Evolutionary conservation across 2,113 vertebrate genomes (phyloP).

Genomic region (Neofelis nebulosa): DNA sequence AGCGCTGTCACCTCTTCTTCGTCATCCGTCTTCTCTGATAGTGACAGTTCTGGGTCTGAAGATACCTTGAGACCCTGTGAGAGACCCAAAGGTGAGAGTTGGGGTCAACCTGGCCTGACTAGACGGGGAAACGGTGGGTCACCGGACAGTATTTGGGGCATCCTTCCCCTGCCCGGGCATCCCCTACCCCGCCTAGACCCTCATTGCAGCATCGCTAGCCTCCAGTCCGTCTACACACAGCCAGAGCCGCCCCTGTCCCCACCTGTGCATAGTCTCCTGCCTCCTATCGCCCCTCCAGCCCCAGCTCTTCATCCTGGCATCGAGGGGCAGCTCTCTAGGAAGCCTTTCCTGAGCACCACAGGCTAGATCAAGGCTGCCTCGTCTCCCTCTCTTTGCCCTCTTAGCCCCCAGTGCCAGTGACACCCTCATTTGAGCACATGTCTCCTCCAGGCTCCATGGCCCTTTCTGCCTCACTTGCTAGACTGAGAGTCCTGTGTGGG

Average conservation of each 20-base stretch:
- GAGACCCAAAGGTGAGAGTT: slow-evolving; percentile 43
- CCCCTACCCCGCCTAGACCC: not conserved
- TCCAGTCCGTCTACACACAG: not conserved
- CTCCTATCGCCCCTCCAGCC: fast-evolving
- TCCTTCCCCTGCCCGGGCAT: not conserved
- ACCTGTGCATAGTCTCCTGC: not conserved
- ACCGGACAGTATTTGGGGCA: not conserved
- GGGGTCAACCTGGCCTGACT: no score
- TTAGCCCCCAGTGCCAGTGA: not conserved
- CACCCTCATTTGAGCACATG: fast-evolving
- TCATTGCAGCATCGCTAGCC: not conserved
- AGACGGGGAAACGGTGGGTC: fast-evolving
- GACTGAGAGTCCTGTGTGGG: not conserved
- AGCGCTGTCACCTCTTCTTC: not conserved
- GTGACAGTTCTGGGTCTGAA: not conserved
- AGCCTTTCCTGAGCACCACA: no score
- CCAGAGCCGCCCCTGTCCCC: not conserved
- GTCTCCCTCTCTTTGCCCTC: not conserved
- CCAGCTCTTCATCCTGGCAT: not conserved
- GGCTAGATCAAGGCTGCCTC: not conserved
- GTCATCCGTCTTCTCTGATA: not conserved
- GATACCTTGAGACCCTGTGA: not conserved
- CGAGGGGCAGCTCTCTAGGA: no score
- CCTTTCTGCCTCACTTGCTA: not conserved
- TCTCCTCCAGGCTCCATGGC: not conserved